phyloP scores from a whole-genome alignment of 2,113 vertebrate genomes.

The Scophthalmus maximus region DNA sequence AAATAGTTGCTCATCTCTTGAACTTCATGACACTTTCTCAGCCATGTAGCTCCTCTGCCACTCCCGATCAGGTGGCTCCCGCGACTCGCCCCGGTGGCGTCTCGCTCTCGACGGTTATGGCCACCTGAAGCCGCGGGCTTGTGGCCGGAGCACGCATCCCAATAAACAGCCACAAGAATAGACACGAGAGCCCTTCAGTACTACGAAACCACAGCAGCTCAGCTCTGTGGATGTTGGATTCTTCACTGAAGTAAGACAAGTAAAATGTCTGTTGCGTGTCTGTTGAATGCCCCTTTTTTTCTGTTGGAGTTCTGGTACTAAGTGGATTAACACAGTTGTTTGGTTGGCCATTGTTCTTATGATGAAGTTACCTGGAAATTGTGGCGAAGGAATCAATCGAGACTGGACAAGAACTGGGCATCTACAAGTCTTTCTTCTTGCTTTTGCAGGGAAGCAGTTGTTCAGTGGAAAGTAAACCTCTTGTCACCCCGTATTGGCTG shows the following conservation, averaged over 20 bases:
- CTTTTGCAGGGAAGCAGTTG: constrained; percentile 41
- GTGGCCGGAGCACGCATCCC: constrained; percentile 55
- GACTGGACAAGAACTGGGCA: not conserved
- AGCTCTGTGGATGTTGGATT: no score
- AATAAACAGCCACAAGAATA: constrained; percentile 83
- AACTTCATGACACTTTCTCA: constrained; percentile 47
- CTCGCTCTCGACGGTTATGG: constrained; percentile 1
- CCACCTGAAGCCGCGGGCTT: constrained; percentile 26
- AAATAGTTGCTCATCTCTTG: constrained; percentile 41
- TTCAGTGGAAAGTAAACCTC: no score
- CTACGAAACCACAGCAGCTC: no score
- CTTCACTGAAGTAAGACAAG: no score
- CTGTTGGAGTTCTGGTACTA: no score
- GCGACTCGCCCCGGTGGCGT: constrained; percentile 32
- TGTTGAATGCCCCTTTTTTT: no score
- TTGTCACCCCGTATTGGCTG: constrained; percentile 15
- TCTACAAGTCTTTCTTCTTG: not conserved
- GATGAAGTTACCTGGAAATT: no score
- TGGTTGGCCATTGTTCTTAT: no score
- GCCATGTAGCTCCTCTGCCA: constrained; percentile 26
- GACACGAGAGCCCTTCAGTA: no score
- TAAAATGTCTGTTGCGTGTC: no score
- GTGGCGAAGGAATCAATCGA: not conserved
- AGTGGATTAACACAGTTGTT: no score
- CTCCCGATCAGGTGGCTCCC: constrained; percentile 57